Percentiles rank a stretch among this genome's conserved stretches.
phyloP scores from a whole-genome alignment of 1,140 invertebrate genomes.

The Zaprionus africanus region DNA sequence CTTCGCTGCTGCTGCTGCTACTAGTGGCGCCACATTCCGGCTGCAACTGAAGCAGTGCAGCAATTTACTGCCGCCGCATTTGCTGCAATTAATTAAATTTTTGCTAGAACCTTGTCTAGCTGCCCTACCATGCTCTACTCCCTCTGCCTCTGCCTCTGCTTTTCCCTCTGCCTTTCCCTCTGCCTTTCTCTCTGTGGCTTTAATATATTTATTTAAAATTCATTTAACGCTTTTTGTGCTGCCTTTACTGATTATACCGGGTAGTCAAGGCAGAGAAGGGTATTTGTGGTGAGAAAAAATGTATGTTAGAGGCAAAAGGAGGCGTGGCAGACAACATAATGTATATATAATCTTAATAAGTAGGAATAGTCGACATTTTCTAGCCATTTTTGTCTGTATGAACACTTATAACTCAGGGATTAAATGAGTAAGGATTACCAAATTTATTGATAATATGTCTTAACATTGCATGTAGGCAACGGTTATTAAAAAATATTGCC shows the following conservation, averaged over 20 bases:
- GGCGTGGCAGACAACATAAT: no score
- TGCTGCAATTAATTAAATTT: slow-evolving; percentile 81
- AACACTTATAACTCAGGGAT: no score
- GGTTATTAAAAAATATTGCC: no score
- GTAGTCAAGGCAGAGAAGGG: neutral
- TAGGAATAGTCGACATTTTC: no score
- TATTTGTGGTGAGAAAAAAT: no score
- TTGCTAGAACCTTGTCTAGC: slow-evolving; percentile 44
- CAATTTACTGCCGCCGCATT: slow-evolving; percentile 57
- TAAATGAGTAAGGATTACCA: no score
- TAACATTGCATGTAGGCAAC: no score
- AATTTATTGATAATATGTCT: no score
- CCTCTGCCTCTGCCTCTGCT: neutral
- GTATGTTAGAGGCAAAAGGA: no score
- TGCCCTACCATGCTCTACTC: slow-evolving; percentile 22
- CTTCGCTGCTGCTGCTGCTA: slow-evolving; percentile 4
- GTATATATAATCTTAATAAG: no score
- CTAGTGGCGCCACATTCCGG: slow-evolving; percentile 22
- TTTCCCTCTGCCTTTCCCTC: neutral
- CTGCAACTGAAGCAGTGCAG: slow-evolving; percentile 38
- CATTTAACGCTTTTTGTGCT: slow-evolving; percentile 66
- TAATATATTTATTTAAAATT: slow-evolving; percentile 75
- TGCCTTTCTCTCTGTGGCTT: slow-evolving; percentile 56
- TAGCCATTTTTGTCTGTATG: no score
- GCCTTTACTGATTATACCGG: neutral